Conservation (phyloP, 2,113 vertebrate genomes). For the Daphoenositta chrysoptera region DNA sequence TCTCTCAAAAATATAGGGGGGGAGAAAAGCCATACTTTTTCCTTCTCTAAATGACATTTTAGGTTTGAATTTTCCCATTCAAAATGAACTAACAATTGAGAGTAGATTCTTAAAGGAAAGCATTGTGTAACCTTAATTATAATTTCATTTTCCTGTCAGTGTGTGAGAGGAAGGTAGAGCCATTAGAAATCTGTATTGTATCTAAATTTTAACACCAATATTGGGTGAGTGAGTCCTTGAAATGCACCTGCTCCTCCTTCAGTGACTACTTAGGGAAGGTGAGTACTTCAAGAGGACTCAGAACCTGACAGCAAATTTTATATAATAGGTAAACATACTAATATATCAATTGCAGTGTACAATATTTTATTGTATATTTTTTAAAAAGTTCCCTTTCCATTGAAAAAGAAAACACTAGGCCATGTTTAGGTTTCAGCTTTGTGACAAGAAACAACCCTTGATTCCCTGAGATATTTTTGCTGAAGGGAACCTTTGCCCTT, state of each 20-base stretch:
- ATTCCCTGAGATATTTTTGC: background rate
- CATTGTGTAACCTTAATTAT: background rate
- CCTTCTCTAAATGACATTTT: background rate
- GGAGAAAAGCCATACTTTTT: rapidly evolving
- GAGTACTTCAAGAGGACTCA: background rate
- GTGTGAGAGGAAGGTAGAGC: rapidly evolving
- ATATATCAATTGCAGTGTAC: background rate
- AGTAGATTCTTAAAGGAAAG: background rate
- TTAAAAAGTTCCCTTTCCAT: background rate
- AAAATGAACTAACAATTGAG: background rate
- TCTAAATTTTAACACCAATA: background rate
- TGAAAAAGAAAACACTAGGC: background rate
- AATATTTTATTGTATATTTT: background rate
- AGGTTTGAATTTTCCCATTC: background rate
- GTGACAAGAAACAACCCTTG: background rate
- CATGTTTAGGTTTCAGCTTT: background rate
- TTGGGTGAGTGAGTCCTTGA: background rate
- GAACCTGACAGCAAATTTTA: background rate
- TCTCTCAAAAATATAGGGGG: background rate
- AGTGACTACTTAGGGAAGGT: background rate
- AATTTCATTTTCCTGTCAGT: background rate
- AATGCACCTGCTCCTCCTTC: background rate
- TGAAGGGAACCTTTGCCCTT: background rate
- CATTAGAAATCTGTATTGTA: background rate
- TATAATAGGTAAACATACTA: background rate